Evolutionary conservation across 1,140 invertebrate species (phyloP).

Genomic region (Watersipora subatra): DNA sequence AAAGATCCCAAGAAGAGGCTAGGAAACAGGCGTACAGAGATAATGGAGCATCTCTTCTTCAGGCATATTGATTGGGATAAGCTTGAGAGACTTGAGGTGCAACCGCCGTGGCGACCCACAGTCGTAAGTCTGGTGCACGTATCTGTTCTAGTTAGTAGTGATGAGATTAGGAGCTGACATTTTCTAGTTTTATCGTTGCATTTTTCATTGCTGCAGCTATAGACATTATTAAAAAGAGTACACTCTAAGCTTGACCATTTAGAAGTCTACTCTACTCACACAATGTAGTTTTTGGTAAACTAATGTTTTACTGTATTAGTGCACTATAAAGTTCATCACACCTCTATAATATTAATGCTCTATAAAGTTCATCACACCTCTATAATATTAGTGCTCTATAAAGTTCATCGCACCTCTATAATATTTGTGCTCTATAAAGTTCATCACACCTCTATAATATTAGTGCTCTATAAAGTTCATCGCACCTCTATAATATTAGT

Average conservation of each 20-base stretch:
- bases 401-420: too few species aligned
- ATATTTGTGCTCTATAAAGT: too few species aligned
- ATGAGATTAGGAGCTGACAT: neutral
- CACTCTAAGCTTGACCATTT: neutral
- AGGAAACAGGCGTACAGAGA: slow-evolving; percentile 67
- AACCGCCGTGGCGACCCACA: slow-evolving; percentile 97
- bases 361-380: too few species aligned
- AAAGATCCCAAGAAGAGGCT: slow-evolving; percentile 88
- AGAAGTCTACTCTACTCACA: neutral
- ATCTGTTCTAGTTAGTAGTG: too few species aligned
- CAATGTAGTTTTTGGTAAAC: neutral
- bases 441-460: too few species aligned
- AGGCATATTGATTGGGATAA: slow-evolving; percentile 92
- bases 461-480: too few species aligned
- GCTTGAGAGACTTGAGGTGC: slow-evolving; percentile 87
- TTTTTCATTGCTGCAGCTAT: neutral
- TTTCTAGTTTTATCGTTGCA: neutral
- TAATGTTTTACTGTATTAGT: too few species aligned
- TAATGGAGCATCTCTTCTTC: slow-evolving; percentile 91
- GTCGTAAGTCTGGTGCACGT: slow-evolving; percentile 84
- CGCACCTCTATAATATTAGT: too few species aligned
- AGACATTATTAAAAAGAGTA: neutral
- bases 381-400: too few species aligned
- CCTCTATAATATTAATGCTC: too few species aligned
- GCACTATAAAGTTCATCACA: too few species aligned